phyloP scores from a whole-genome alignment of 1,140 invertebrate genomes.

The Drosophila pruinosa region DNA sequence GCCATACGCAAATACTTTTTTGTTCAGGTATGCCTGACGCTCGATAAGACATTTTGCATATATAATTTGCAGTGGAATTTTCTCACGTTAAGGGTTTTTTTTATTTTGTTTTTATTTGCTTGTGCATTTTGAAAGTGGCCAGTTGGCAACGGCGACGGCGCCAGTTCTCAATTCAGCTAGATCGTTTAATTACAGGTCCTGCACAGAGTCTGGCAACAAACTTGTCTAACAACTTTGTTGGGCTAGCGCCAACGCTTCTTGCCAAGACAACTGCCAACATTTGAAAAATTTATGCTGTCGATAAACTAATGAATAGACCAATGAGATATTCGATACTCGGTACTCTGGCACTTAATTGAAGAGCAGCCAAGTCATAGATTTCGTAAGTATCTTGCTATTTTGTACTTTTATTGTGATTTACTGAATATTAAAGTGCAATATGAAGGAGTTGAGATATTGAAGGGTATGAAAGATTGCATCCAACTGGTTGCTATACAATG shows the following conservation, averaged over 20 bases:
- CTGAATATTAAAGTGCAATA: slow-evolving; percentile 6
- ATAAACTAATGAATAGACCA: slow-evolving; percentile 76
- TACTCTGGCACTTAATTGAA: slow-evolving; percentile 59
- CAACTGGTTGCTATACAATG: slow-evolving; percentile 53
- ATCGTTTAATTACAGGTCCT: slow-evolving; percentile 65
- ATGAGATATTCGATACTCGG: slow-evolving; percentile 32
- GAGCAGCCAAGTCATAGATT: slow-evolving; percentile 53
- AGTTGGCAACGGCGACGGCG: slow-evolving; percentile 39
- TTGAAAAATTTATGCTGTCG: slow-evolving; percentile 68
- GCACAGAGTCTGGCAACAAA: slow-evolving; percentile 14
- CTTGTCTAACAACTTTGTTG: slow-evolving; percentile 52
- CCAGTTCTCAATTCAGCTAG: slow-evolving; percentile 30
- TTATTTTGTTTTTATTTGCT: background rate
- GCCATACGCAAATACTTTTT: slow-evolving; percentile 76
- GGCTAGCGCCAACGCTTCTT: background rate
- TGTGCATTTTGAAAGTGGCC: slow-evolving; percentile 7
- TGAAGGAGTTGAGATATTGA: slow-evolving; percentile 8
- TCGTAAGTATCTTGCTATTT: slow-evolving; percentile 2
- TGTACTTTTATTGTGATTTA: background rate
- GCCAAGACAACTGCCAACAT: slow-evolving; percentile 37
- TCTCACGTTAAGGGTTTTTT: slow-evolving; percentile 68
- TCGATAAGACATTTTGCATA: slow-evolving; percentile 71
- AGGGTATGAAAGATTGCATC: slow-evolving; percentile 34
- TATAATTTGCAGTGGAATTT: slow-evolving; percentile 70
- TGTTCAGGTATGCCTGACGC: slow-evolving; percentile 69